phyloP scores from a whole-genome alignment of 2,888 invertebrate species.

The Scaptomyza tumidula region DNA sequence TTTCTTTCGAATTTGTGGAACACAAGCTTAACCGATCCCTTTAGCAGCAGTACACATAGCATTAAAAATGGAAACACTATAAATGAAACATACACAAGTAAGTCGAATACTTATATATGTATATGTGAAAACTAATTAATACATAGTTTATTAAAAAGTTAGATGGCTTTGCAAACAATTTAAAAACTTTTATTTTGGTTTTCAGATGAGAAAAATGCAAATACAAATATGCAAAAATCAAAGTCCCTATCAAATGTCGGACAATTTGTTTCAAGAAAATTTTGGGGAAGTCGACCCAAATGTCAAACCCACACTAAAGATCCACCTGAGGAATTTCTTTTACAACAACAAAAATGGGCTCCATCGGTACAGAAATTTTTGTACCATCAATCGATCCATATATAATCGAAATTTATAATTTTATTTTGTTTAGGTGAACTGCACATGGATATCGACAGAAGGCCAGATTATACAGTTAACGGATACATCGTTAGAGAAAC shows the following conservation, averaged over 20 bases:
- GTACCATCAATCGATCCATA: too few relatives aligned
- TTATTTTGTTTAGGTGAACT: conserved; percentile 88
- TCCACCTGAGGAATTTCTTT: conserved; percentile 25
- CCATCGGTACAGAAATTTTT: conserved; percentile 88
- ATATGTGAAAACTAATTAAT: too few relatives aligned
- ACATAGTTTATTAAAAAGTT: too few relatives aligned
- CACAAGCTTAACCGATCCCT: conserved; percentile 83
- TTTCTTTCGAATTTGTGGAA: conserved; percentile 88
- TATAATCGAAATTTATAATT: neutral
- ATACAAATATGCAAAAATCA: conserved; percentile 92
- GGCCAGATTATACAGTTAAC: conserved; percentile 87
- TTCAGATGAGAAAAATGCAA: conserved; percentile 52
- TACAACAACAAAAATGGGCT: conserved; percentile 87
- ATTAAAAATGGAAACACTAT: conserved; percentile 36
- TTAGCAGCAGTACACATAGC: conserved; percentile 65
- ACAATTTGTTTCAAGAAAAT: conserved; percentile 93
- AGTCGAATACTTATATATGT: conserved; percentile 28
- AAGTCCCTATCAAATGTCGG: conserved; percentile 95
- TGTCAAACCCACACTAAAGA: conserved; percentile 88
- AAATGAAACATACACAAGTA: conserved; percentile 43
- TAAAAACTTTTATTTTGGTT: conserved; percentile 7
- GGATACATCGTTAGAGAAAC: conserved; percentile 87
- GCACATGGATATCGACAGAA: conserved; percentile 90
- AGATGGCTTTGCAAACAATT: too few relatives aligned
- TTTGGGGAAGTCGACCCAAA: conserved; percentile 93